Evolutionary conservation across 2,113 vertebrate genomes (phyloP).

Genomic region (Syrmaticus mikado): DNA sequence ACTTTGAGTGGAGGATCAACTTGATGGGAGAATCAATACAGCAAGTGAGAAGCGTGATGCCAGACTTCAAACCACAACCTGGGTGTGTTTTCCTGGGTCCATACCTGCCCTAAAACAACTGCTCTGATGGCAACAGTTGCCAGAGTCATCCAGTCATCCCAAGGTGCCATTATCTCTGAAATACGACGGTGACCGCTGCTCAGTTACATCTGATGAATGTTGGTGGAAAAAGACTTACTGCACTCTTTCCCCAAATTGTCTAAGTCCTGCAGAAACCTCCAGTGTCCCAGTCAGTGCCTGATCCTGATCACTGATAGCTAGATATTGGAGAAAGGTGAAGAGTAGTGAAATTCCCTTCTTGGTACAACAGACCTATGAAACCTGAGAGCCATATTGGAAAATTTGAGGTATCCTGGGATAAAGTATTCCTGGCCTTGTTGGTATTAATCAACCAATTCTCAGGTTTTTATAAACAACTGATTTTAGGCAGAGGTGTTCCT

Average conservation of each 20-base stretch:
- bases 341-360: not conserved
- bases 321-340: not conserved
- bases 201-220: not conserved
- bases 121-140: not conserved
- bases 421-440: not conserved
- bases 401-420: not conserved
- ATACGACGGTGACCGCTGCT: not conserved
- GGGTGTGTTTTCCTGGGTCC: not conserved
- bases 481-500: constrained; percentile 12
- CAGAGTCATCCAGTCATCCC: not conserved
- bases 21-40: not conserved
- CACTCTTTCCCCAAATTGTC: not conserved
- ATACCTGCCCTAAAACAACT: not conserved
- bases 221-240: not conserved
- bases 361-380: not conserved
- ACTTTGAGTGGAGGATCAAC: not conserved
- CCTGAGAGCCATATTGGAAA: not conserved
- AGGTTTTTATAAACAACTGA: not conserved
- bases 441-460: not conserved
- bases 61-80: not conserved
- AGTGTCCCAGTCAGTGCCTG: not conserved
- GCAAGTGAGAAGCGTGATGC: not conserved
- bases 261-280: not conserved
- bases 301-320: not conserved
- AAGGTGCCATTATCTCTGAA: not conserved